Evolutionary conservation across 2,888 invertebrate species (phyloP).

Genomic region (Cryptocephalus moraei): DNA sequence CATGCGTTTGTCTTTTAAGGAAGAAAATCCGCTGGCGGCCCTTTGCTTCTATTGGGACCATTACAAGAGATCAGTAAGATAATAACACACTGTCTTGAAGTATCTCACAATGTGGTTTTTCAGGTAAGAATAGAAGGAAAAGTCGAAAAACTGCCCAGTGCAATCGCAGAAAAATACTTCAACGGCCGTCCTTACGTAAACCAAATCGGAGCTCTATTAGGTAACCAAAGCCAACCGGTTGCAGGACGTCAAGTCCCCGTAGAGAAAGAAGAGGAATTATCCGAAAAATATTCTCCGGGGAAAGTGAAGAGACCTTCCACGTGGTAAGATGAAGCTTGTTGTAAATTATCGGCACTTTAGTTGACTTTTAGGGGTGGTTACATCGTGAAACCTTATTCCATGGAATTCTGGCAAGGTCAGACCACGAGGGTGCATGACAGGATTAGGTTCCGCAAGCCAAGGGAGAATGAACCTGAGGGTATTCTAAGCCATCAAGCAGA

Average conservation of each 20-base stretch:
- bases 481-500: constrained; percentile 60
- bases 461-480: constrained; percentile 52
- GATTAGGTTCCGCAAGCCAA: constrained; percentile 65
- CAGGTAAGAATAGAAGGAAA: constrained; percentile 82
- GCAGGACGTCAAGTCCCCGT: constrained; percentile 61
- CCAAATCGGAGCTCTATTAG: constrained; percentile 82
- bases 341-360: neutral
- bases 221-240: constrained; percentile 71
- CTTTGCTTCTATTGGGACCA: constrained; percentile 90
- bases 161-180: constrained; percentile 78
- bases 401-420: constrained; percentile 99
- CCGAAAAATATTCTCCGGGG: constrained; percentile 51
- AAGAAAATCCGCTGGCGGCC: constrained; percentile 76
- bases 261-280: constrained; percentile 55
- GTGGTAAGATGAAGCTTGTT: neutral
- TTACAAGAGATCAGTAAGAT: constrained; percentile 58
- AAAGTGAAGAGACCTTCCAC: constrained; percentile 39
- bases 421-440: constrained; percentile 90
- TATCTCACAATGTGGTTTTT: constrained; percentile 1
- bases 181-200: constrained; percentile 71
- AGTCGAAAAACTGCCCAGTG: constrained; percentile 62
- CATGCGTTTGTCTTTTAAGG: constrained; percentile 40
- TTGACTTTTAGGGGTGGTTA: constrained; percentile 69
- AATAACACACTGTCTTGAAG: too few species aligned
- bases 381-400: constrained; percentile 61